Conservation (phyloP, 2,888 invertebrate genomes). For the Epistrophe grossulariae region DNA sequence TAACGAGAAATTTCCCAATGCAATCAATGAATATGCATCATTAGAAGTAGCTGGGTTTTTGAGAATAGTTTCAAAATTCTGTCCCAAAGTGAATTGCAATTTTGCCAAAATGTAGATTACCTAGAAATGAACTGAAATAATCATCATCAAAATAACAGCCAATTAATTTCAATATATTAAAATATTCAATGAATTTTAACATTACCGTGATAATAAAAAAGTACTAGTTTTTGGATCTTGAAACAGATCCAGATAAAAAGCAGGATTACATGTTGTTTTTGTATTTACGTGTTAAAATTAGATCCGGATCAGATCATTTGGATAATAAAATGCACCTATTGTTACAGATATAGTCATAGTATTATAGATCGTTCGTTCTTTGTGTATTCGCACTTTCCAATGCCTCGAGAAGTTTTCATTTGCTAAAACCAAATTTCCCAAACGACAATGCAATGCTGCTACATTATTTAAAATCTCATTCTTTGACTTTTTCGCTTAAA, state of each 20-base stretch:
- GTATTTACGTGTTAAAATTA: too few species aligned
- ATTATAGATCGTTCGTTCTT: constrained; percentile 94
- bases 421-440: constrained; percentile 94
- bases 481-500: constrained; percentile 95
- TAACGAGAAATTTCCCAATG: constrained; percentile 99
- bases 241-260: too few species aligned
- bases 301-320: too few species aligned
- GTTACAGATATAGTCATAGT: constrained; percentile 98
- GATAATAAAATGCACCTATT: too few species aligned
- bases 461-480: constrained; percentile 98
- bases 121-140: constrained; percentile 93
- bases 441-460: constrained; percentile 95
- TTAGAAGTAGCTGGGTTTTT: constrained; percentile 93
- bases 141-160: neutral
- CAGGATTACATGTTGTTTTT: too few species aligned
- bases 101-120: constrained; percentile 98
- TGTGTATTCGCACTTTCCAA: constrained; percentile 93
- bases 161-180: neutral
- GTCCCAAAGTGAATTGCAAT: constrained; percentile 98
- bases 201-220: too few species aligned
- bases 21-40: constrained; percentile 98
- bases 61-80: constrained; percentile 98
- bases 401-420: constrained; percentile 93
- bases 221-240: too few species aligned
- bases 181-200: neutral